Conservation (phyloP, 2,797 vertebrate genomes). For the Pelochelys cantorii region DNA sequence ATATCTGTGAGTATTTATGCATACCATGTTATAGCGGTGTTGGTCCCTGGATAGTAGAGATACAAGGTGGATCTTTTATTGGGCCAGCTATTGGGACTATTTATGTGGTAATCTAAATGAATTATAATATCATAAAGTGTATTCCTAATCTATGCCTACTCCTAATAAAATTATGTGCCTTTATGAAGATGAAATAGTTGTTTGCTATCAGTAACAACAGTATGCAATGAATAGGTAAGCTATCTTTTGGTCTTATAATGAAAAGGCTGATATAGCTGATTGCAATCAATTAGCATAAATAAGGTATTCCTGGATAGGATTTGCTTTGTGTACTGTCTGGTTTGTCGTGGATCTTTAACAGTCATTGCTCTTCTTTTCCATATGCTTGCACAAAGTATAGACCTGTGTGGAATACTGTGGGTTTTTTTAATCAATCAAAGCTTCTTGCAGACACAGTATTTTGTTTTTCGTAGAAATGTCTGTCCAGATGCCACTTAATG, state of each 20-base stretch:
- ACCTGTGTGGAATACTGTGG: not conserved
- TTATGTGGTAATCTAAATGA: not conserved
- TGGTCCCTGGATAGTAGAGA: not conserved
- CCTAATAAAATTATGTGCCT: not conserved
- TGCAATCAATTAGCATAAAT: not conserved
- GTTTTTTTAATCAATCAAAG: not conserved
- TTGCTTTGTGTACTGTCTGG: not conserved
- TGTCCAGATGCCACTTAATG: not conserved
- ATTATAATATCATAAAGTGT: not conserved
- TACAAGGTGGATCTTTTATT: not conserved
- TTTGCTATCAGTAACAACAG: not conserved
- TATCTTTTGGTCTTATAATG: not conserved
- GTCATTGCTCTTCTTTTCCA: not conserved
- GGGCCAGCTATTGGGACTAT: not conserved
- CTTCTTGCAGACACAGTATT: not conserved
- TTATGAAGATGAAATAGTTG: not conserved
- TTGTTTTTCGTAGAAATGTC: not conserved
- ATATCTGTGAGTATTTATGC: not conserved
- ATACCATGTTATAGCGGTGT: not conserved
- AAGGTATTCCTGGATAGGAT: not conserved
- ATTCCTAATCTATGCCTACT: not conserved
- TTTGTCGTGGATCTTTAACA: not conserved
- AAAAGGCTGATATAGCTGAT: not conserved
- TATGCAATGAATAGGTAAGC: not conserved
- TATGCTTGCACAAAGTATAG: not conserved